These are phyloP conservation scores for Lysandra bellargus DNA, from an alignment of 2,888 invertebrate species.

Conservation along the genomic window DNA sequence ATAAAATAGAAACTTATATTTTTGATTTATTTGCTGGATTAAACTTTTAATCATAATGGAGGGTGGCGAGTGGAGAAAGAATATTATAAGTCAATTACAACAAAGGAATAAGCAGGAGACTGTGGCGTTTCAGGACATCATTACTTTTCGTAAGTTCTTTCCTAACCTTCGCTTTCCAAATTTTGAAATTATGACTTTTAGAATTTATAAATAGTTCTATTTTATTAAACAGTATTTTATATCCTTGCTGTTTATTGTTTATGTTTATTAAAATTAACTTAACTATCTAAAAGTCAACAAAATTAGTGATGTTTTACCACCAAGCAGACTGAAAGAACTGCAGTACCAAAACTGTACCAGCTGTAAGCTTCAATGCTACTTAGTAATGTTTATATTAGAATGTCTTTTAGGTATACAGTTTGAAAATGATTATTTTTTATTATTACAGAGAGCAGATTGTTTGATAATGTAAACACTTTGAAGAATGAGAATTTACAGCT, in stretches of 20 bases:
- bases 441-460: slow-evolving; percentile 89
- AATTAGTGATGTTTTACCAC: no score
- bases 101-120: slow-evolving; percentile 88
- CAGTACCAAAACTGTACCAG: no score
- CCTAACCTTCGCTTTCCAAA: slow-evolving; percentile 51
- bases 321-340: no score
- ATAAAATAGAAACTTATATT: slow-evolving; percentile 45
- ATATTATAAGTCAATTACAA: slow-evolving; percentile 85
- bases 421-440: slow-evolving; percentile 27
- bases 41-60: slow-evolving; percentile 58
- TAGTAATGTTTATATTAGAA: not conserved
- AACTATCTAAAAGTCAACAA: not conserved
- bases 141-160: slow-evolving; percentile 87
- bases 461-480: slow-evolving; percentile 90
- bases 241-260: not conserved
- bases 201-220: not conserved
- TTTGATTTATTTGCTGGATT: slow-evolving; percentile 43
- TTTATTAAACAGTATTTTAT: not conserved
- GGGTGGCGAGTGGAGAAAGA: slow-evolving; percentile 83
- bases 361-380: not conserved
- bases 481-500: slow-evolving; percentile 92
- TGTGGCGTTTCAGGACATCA: slow-evolving; percentile 88
- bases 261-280: not conserved
- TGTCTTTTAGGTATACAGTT: not conserved
- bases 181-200: not conserved